These are phyloP conservation scores for Melanotaenia maccullochi DNA, from an alignment of 2,797 vertebrate species.

Conservation along the genomic window DNA sequence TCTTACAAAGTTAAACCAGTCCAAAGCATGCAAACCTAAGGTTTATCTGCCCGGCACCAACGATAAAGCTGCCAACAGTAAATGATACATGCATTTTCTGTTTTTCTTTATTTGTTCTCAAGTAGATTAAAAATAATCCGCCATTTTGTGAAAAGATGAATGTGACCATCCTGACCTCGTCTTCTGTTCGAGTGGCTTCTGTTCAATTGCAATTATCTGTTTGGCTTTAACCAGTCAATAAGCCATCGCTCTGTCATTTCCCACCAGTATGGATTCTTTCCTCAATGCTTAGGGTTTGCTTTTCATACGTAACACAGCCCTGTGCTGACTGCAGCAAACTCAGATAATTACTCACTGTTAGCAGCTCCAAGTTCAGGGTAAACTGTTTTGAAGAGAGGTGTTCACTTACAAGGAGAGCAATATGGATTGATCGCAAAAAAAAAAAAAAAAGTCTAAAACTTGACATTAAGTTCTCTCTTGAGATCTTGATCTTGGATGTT, in stretches of 20 bases:
- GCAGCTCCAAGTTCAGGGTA: slow-evolving; percentile 29
- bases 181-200: slow-evolving; percentile 8
- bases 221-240: slow-evolving; percentile 40
- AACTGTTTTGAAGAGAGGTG: slow-evolving; percentile 35
- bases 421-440: slow-evolving; percentile 15
- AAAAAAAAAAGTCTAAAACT: slow-evolving; percentile 12
- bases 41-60: neutral
- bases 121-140: slow-evolving; percentile 15
- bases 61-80: neutral
- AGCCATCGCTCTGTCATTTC: slow-evolving; percentile 21
- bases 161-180: slow-evolving; percentile 2
- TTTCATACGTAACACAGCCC: slow-evolving; percentile 29
- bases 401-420: slow-evolving; percentile 9
- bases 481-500: slow-evolving; percentile 38
- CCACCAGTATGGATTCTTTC: slow-evolving; percentile 38
- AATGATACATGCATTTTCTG: neutral
- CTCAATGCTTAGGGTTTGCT: slow-evolving; percentile 36
- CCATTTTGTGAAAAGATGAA: slow-evolving; percentile 6
- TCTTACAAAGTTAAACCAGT: slow-evolving; percentile 52
- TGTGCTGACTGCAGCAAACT: slow-evolving; percentile 38
- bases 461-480: slow-evolving; percentile 1
- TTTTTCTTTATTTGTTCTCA: slow-evolving; percentile 16
- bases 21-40: slow-evolving; percentile 27
- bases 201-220: slow-evolving; percentile 35
- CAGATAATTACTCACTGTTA: slow-evolving; percentile 48